Conservation (phyloP, 2,797 vertebrate species). For the Falco novaeseelandiae region DNA sequence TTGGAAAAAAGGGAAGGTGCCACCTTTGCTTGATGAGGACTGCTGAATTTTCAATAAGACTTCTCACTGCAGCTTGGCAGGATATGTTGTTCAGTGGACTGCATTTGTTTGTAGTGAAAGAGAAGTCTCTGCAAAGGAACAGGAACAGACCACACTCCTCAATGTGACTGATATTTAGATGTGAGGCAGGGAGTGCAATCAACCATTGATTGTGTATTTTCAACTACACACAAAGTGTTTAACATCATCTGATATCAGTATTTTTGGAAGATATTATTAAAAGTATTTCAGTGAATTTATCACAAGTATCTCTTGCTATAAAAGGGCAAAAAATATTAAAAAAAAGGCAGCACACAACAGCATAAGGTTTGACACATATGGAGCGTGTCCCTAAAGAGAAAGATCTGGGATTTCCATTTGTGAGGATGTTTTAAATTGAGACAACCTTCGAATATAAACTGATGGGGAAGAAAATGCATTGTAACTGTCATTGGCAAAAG, state of each 20-base stretch:
- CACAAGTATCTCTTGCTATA: neutral
- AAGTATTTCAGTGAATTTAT: neutral
- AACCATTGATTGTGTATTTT: neutral
- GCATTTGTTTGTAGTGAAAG: neutral
- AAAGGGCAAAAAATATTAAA: too few species aligned
- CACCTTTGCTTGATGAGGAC: neutral
- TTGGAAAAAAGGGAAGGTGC: neutral
- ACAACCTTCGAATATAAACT: neutral
- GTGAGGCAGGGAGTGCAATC: neutral
- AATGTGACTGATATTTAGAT: neutral
- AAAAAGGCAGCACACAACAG: neutral
- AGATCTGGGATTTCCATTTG: neutral
- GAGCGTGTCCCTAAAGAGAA: fast-evolving
- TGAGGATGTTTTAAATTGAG: neutral
- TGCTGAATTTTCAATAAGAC: neutral
- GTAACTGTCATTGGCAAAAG: neutral
- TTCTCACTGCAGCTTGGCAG: neutral
- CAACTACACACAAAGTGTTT: neutral
- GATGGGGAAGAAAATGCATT: neutral
- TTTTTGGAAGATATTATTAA: neutral
- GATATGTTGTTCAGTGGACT: neutral
- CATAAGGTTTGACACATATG: neutral
- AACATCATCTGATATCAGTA: neutral
- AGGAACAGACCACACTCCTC: neutral
- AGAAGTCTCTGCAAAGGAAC: neutral